Base-by-base conservation (phyloP, 2,888 invertebrate genomes). In the Azorinus chamasolen region DNA sequence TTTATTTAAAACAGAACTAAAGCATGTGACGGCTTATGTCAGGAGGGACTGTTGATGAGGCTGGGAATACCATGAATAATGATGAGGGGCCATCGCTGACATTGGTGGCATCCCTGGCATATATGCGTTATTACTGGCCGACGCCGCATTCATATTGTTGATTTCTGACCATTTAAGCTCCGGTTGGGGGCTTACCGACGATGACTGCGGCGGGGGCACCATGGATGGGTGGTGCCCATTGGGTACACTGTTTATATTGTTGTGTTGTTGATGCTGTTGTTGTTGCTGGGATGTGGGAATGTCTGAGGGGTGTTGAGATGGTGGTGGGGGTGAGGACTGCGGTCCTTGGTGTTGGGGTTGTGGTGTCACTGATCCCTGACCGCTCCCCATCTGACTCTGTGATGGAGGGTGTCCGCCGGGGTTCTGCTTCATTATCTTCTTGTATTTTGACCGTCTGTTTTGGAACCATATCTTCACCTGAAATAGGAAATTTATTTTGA, bases 401-500 rank as follows among this genome's bases (percentile, higher is more conserved):
- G 69, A 43, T 14, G 75, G 59, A 16, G 76, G 75, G 18, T 68
- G 59, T 18, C 77, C 69, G 22, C 79, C 77, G 5, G 83, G 85
- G 48, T 68, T 80, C 46, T 88, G 87, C 55, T 88, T 88, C 85
- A 88, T 88, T 25, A 88, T 86, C 57, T 88, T 88, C 85, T 88
- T 88, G 76, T 85, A 87, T 51, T 88, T 88, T 45, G 88, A 88
- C 8, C 88, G 78, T 51, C 85, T 75, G 76, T 88, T 88, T 66
- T 88, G 88, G 73, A 88, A 88, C 87, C 87, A 88, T 37, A 88
- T 88, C 75, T 88, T 88, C 20, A 88, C 88, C 88, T 88, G 78
- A 24, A 88, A 85, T 25, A 24, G 37, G 12, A 27, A 4, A 32
- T 6, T 6, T 32, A 32, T 32, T 4, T 32, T 32, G n/a, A n/a